Conservation (phyloP, 1,140 invertebrate genomes). For the Lerema accius region DNA sequence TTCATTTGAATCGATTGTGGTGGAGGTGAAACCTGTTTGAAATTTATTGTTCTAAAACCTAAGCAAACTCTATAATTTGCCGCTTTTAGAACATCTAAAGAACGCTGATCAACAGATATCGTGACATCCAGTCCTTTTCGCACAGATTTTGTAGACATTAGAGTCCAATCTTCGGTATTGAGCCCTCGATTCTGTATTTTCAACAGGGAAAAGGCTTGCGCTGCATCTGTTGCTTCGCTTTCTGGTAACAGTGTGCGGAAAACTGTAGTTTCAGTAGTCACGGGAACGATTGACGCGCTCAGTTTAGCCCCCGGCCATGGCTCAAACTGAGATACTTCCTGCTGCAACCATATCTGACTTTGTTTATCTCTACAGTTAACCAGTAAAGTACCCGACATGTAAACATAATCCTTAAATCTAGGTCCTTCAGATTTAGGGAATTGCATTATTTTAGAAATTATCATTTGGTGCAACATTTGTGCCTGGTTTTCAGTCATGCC, state of each 20-base stretch:
- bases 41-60: neutral
- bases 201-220: neutral
- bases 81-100: neutral
- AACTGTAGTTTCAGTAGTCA: neutral
- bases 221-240: neutral
- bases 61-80: neutral
- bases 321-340: neutral
- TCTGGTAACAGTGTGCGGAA: neutral
- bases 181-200: neutral
- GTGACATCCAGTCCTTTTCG: neutral
- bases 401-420: neutral
- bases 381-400: neutral
- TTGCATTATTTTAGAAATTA: neutral
- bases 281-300: neutral
- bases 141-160: neutral
- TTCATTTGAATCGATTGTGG: neutral
- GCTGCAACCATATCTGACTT: neutral
- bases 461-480: neutral
- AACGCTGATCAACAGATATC: neutral
- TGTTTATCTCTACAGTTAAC: neutral
- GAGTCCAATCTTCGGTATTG: neutral
- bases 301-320: neutral
- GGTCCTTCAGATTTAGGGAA: neutral
- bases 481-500: neutral
- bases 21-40: neutral